phyloP scores from a whole-genome alignment of 1,140 invertebrate genomes.

The Drosophila pallidifrons region DNA sequence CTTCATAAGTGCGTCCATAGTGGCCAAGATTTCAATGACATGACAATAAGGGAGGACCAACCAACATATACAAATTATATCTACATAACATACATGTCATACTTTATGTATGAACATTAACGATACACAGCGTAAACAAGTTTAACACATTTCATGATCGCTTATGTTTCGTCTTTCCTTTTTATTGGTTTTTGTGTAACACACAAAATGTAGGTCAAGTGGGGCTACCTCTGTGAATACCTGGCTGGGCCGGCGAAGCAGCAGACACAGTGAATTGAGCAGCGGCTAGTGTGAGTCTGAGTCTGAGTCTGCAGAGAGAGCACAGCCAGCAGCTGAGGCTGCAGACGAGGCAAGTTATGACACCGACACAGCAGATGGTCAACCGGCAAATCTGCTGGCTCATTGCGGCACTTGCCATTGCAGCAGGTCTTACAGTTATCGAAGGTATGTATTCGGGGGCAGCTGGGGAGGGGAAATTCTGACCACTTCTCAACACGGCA shows the following conservation, averaged over 20 bases:
- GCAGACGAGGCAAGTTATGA: slow-evolving; percentile 39
- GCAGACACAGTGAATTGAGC: not conserved
- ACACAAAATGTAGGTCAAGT: slow-evolving; percentile 72
- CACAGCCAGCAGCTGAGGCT: not conserved
- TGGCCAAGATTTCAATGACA: slow-evolving; percentile 9
- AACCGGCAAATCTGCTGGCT: slow-evolving; percentile 65
- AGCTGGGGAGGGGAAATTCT: slow-evolving; percentile 17
- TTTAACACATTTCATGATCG: slow-evolving; percentile 71
- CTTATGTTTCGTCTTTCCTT: slow-evolving; percentile 30
- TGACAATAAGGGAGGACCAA: slow-evolving; percentile 9
- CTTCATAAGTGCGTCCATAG: not conserved
- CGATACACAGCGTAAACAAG: slow-evolving; percentile 47
- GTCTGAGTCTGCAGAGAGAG: no score
- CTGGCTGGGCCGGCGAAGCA: slow-evolving; percentile 23
- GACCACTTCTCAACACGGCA: not conserved
- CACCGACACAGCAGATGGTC: slow-evolving; percentile 41
- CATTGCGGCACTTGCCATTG: slow-evolving; percentile 52
- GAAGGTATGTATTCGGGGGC: slow-evolving; percentile 62
- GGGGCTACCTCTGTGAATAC: slow-evolving; percentile 32
- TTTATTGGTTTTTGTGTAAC: slow-evolving; percentile 42
- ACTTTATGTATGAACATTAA: not conserved
- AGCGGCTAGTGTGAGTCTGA: not conserved
- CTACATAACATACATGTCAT: no score
- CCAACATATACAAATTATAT: not conserved
- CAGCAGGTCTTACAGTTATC: slow-evolving; percentile 35